Base-by-base conservation (phyloP, 30 jellyfish, hydroid and myxozoan genomes). In the Aurelia sp. region DNA sequence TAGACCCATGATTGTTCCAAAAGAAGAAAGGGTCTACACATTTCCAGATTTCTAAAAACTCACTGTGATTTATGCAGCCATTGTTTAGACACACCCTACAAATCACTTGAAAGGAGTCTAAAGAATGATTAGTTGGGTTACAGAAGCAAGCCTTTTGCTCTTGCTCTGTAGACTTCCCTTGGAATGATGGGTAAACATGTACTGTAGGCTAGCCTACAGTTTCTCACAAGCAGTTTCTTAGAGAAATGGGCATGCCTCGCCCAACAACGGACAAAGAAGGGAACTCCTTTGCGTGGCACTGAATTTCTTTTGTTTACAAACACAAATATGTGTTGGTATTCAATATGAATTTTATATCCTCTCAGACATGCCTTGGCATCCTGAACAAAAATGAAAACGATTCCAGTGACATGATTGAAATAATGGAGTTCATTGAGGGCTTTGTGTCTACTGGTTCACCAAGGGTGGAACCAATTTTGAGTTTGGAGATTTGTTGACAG, bases 401-500 rank as follows among this genome's bases (percentile, higher is more conserved):
- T 48, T 6, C 67, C 83, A 11, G 22, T 72, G 83, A 41, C 16
- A 72, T 72, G 67, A 72, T 72, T 72, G 65, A 48, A 4, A 72
- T 72, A 16, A 48, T 72, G 83, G 35, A 40, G 67, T 72, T 72
- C 69, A 72, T 72, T 16, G 35, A 48, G 16, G 35, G 69, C 15
- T 41, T 48, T 72, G 83, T 72, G 35, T 40, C 83, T 9, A 33
- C 57, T 22, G 80, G 60, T 60, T 20, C 57, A 48, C 10, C 7
- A 48, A 72, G 19, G 19, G 35, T 72, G 30, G 67, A 16, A 35
- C 83, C 83, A 72, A 7, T 72, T 31, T 21, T 72, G 21, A 35
- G 65, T 72, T 72, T 41, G 68, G 83, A 21, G 83, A 72, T 72
- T 21, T 72, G 67, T 48, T 72, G 65, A 72, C 83, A 31, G 83